phyloP scores from a whole-genome alignment of 2,113 vertebrate species.

The Prionailurus viverrinus region DNA sequence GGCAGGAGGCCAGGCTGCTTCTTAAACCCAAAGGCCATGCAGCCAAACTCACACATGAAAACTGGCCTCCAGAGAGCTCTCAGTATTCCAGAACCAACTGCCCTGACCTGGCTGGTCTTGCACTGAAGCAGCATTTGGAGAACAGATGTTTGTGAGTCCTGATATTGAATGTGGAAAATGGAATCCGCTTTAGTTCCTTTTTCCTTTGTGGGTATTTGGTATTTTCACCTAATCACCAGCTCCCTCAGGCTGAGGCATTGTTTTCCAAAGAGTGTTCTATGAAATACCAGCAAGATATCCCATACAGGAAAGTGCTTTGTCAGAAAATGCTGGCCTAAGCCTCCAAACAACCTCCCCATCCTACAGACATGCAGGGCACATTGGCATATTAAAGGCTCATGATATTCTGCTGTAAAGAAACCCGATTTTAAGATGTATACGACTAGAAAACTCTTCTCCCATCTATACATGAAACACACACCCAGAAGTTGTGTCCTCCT shows the following conservation, averaged over 20 bases:
- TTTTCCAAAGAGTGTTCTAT: not conserved
- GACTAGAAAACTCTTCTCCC: not conserved
- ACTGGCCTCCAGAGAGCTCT: not conserved
- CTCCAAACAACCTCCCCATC: not conserved
- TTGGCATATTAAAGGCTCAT: not conserved
- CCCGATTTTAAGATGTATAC: not conserved
- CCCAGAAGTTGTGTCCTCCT: not conserved
- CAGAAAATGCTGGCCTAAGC: not conserved
- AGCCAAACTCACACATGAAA: not conserved
- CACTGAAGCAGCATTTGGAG: not conserved
- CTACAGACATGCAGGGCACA: fast-evolving
- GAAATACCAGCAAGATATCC: not conserved
- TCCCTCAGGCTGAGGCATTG: not conserved
- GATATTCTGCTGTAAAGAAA: not conserved
- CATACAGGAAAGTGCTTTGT: not conserved
- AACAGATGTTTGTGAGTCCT: not conserved
- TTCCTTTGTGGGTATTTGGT: not conserved
- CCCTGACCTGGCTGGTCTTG: no score
- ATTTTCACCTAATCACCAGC: not conserved
- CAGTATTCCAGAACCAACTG: not conserved
- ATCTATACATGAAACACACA: not conserved
- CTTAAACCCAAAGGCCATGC: not conserved
- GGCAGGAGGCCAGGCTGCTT: not conserved
- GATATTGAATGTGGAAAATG: not conserved
- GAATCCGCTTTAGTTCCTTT: not conserved